phyloP scores from a whole-genome alignment of 2,797 vertebrate genomes.

The Microctenopoma stevenorrisi region DNA sequence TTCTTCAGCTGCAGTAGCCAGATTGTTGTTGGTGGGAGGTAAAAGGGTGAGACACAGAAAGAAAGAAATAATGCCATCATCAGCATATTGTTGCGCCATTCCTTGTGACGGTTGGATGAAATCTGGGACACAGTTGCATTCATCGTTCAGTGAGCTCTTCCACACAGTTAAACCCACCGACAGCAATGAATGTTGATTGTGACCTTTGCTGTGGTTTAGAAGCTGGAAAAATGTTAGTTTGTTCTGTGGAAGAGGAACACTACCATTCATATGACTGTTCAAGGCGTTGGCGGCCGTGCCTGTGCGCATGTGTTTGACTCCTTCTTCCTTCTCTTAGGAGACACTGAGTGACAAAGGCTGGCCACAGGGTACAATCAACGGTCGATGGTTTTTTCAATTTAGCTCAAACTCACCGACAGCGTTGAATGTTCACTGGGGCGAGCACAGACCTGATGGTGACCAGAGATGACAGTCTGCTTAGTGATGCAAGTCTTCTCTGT shows the following conservation, averaged over 20 bases:
- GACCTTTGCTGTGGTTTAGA: conserved; percentile 88
- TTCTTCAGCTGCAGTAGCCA: conserved; percentile 10
- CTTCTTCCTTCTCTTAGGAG: conserved; percentile 13
- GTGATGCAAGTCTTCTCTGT: conserved; percentile 53
- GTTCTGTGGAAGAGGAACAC: conserved; percentile 10
- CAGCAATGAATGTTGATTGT: conserved; percentile 99
- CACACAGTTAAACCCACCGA: conserved; percentile 99
- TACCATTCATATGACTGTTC: conserved; percentile 2
- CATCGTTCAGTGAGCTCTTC: conserved; percentile 99
- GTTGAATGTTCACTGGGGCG: conserved; percentile 96
- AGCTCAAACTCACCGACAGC: conserved; percentile 99
- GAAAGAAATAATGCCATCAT: conserved; percentile 69
- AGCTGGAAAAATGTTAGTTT: conserved; percentile 26
- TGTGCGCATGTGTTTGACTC: conserved; percentile 9
- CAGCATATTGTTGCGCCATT: conserved; percentile 70
- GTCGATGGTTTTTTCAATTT: conserved; percentile 99
- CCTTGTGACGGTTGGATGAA: conserved; percentile 72
- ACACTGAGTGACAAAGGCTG: conserved; percentile 73
- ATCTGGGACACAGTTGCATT: conserved; percentile 99
- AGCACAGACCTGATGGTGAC: conserved; percentile 81
- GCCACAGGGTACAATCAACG: conserved; percentile 99
- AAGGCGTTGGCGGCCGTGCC: conserved; percentile 37
- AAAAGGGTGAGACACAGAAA: conserved; percentile 11
- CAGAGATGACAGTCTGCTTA: conserved; percentile 67
- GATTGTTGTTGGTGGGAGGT: conserved; percentile 31